Evolutionary conservation across 2,113 vertebrate genomes (phyloP).

Genomic region (Ramphastos sulfuratus): DNA sequence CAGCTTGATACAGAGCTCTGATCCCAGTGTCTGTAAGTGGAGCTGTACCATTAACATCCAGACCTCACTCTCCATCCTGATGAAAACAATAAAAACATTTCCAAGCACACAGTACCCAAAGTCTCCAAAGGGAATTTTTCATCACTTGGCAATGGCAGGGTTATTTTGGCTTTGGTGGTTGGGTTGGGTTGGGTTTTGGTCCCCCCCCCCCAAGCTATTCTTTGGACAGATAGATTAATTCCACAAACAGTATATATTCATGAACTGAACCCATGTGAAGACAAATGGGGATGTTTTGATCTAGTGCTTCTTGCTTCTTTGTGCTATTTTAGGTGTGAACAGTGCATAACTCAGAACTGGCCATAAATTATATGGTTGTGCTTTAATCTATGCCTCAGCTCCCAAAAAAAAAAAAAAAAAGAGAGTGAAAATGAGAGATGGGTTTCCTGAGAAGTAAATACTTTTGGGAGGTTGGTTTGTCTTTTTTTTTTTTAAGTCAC

Average conservation of each 20-base stretch:
- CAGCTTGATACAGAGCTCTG: not conserved
- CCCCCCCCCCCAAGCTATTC: not conserved
- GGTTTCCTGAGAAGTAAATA: not conserved
- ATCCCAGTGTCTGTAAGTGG: not conserved
- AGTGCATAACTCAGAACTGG: not conserved
- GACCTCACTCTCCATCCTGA: fast-evolving
- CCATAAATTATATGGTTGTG: not conserved
- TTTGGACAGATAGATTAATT: not conserved
- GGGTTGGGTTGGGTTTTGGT: not conserved
- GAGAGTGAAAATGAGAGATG: not conserved
- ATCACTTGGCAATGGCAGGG: fast-evolving
- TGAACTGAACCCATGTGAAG: not conserved
- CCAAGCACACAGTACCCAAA: not conserved
- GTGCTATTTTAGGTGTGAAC: not conserved
- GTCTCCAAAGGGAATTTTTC: not conserved
- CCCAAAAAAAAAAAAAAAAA: not conserved
- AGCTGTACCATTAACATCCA: not conserved
- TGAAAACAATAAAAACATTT: not conserved
- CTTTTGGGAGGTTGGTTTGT: not conserved
- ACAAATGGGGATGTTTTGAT: not conserved
- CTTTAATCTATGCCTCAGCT: not conserved
- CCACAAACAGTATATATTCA: not conserved
- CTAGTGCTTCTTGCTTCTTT: not conserved
- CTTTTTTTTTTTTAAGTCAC: not conserved
- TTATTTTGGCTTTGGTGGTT: not conserved